Base-by-base conservation (phyloP, 35 echinoderm and acorn worm genomes). In the Nesometra sesokonis region DNA sequence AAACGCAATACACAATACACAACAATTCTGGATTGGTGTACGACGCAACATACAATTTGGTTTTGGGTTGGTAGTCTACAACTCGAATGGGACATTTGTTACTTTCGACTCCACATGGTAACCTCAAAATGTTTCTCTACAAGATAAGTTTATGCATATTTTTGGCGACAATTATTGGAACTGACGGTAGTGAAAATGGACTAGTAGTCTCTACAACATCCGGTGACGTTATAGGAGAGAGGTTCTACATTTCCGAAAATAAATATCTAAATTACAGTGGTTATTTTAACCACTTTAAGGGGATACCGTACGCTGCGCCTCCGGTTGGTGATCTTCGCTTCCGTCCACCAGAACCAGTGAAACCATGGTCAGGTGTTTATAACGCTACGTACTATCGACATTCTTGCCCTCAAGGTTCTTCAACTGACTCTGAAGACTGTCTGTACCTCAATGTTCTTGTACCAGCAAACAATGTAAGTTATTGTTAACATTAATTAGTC, bases 391-490 rank as follows among this genome's bases (percentile, higher is more conserved):
- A 67, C 21, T 67, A 19, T 19, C 8, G 52, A 19, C 7, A 19
- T 67, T 11, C 7, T 19, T 67, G 52, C 23, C 52, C 52, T 19
- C 52, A 67, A 27, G 1, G 23, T 19, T 2, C 11, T 9, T 1
- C 9, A 27, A 7, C 39, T 4, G 23, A 19, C 23, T 67, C 52
- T 67, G 94, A 97, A 47, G 94, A 97, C 86, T 97, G 94, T 35
- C 83, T 97, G 0, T 93, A 90, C 78, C 77, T 93, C 8, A 97
- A 97, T 76, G 86, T 97, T 13, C 93, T 93, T 78, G 91, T 91
- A 9, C 91, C 91, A 21, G 35, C 52, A 13, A 85, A 78, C 90
- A 85, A 88, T 93, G 52, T 67, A 67, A 67, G 52, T 67, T n/a
- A n/a, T n/a, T n/a, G n/a, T n/a, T n/a, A n/a, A n/a, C n/a, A n/a